Percentiles rank a stretch among this genome's conserved stretches.
Evolutionary conservation across 2,797 vertebrate species (phyloP).

Genomic region (Catharus ustulatus): DNA sequence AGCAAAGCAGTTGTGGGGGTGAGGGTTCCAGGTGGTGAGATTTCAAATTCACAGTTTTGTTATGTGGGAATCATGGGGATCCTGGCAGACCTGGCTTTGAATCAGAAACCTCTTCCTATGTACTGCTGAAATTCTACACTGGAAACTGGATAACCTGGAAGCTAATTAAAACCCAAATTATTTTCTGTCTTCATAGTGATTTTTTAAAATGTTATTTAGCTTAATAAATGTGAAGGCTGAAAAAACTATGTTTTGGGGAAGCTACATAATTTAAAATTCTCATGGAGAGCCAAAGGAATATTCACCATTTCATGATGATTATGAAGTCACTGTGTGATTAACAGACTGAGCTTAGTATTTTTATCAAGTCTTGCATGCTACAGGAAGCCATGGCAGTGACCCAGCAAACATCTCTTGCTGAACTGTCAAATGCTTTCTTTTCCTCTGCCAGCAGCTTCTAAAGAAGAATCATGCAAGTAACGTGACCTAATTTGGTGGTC

Average conservation of each 20-base stretch:
- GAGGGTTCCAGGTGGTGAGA: background rate
- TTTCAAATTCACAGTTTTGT: background rate
- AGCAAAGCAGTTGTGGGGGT: background rate
- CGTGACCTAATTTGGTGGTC: conserved; percentile 18
- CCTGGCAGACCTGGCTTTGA: background rate
- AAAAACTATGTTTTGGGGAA: background rate
- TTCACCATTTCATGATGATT: background rate
- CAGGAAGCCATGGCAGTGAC: background rate
- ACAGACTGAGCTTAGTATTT: background rate
- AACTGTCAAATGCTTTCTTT: conserved; percentile 23
- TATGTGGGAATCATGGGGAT: background rate
- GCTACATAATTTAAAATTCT: background rate
- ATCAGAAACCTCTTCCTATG: background rate
- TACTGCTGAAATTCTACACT: background rate
- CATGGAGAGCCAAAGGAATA: background rate
- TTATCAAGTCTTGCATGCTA: background rate
- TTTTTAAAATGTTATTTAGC: background rate
- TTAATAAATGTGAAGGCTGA: background rate
- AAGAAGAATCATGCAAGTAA: background rate
- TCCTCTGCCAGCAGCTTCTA: conserved; percentile 19
- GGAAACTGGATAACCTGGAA: background rate
- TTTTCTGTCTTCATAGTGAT: background rate
- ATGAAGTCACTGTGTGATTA: background rate
- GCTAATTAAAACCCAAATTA: background rate
- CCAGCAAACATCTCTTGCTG: background rate